Evolutionary conservation across 1,140 invertebrate species (phyloP).

Genomic region (Triops cancriformis): DNA sequence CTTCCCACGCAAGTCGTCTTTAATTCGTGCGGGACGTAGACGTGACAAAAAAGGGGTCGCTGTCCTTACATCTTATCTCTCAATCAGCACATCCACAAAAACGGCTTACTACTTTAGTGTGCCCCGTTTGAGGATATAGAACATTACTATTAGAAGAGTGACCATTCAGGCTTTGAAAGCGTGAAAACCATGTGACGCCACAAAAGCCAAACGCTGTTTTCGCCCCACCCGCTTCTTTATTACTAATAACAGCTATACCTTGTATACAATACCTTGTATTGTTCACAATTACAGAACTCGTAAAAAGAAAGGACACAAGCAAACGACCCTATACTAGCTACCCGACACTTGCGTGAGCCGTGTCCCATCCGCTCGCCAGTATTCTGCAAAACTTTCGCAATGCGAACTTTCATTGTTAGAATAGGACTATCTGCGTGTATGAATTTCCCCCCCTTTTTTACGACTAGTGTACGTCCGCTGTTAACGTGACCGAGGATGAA

Average conservation of each 20-base stretch:
- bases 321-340: too few relatives aligned
- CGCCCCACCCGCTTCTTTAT: not conserved
- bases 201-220: not conserved
- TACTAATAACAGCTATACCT: too few relatives aligned
- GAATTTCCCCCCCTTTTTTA: too few relatives aligned
- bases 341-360: too few relatives aligned
- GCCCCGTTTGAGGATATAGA: constrained; percentile 5
- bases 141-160: not conserved
- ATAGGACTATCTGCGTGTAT: too few relatives aligned
- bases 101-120: not conserved
- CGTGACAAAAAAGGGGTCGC: constrained; percentile 8
- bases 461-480: too few relatives aligned
- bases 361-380: too few relatives aligned
- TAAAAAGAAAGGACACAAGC: too few relatives aligned
- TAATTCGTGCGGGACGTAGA: not conserved
- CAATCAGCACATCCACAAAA: not conserved
- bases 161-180: not conserved
- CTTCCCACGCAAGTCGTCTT: constrained; percentile 1
- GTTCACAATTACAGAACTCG: too few relatives aligned
- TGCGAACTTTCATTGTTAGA: too few relatives aligned
- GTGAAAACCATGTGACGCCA: not conserved
- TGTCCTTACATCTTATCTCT: constrained; percentile 6
- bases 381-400: too few relatives aligned
- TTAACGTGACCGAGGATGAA: not conserved
- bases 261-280: too few relatives aligned